A percentile compares a stretch with the other conserved stretches of the same genome.
Conservation (phyloP, 2,113 vertebrate species). For the Mungos mungo region DNA sequence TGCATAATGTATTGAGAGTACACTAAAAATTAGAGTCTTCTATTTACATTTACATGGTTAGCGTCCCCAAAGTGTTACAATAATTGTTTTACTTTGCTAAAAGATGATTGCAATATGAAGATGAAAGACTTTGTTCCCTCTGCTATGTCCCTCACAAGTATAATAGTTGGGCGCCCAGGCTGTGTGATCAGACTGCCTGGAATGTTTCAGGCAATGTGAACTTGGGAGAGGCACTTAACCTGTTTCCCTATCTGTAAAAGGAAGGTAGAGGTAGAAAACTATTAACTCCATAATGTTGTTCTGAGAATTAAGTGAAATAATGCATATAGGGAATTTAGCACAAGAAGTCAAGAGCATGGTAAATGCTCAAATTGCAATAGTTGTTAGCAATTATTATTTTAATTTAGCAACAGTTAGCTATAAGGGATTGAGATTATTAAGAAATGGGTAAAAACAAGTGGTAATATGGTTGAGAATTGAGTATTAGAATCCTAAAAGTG, state of each 20-base stretch:
- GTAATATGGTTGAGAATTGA: not conserved
- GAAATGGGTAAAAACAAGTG: slow-evolving; percentile 1
- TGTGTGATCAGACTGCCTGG: not conserved
- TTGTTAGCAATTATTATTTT: slow-evolving; percentile 2
- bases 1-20: not conserved
- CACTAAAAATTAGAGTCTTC: not conserved
- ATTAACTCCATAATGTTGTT: not conserved
- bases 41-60: not conserved
- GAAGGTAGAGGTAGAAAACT: not conserved
- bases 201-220: not conserved
- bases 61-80: not conserved
- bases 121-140: not conserved
- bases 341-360: not conserved
- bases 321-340: not conserved
- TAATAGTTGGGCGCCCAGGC: not conserved
- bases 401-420: not conserved
- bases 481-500: not conserved
- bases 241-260: not conserved
- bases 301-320: slow-evolving; percentile 17
- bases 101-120: not conserved
- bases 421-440: not conserved
- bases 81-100: slow-evolving; percentile 6
- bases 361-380: not conserved
- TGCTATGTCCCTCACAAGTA: not conserved
- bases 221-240: not conserved